Percentiles rank a stretch among this genome's conserved stretches.
Evolutionary conservation across 1,140 invertebrate species (phyloP).

Genomic region (Prorops nasuta): DNA sequence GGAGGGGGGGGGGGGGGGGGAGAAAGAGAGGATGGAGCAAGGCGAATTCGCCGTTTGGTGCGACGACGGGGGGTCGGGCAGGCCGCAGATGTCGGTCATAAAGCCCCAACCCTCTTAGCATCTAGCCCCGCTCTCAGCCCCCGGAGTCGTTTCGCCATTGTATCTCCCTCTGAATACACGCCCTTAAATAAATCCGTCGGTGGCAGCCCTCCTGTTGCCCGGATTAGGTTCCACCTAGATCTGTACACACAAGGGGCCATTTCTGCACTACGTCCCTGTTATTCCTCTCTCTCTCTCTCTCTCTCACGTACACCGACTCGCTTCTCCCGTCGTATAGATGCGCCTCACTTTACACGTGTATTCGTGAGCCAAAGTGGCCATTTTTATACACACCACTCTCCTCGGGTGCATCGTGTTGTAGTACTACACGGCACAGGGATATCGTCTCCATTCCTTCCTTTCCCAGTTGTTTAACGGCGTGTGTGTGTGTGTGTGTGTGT

Average conservation of each 20-base stretch:
- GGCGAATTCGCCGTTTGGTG: slow-evolving; percentile 49
- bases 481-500: too few relatives aligned
- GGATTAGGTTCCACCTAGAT: slow-evolving; percentile 25
- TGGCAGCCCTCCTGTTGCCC: slow-evolving; percentile 9
- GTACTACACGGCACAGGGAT: too few relatives aligned
- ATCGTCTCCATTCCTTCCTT: too few relatives aligned
- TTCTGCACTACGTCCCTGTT: slow-evolving; percentile 1
- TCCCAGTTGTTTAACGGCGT: too few relatives aligned
- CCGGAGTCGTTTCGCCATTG: slow-evolving; percentile 34
- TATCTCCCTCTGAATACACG: slow-evolving; percentile 47
- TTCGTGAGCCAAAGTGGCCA: too few relatives aligned
- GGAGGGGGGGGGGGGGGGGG: too few relatives aligned
- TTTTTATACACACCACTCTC: too few relatives aligned
- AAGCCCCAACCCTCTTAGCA: slow-evolving; percentile 28
- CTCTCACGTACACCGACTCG: not conserved
- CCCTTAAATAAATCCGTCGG: slow-evolving; percentile 55
- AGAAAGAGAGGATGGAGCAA: too few relatives aligned
- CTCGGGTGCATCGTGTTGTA: too few relatives aligned
- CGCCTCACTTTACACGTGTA: too few relatives aligned
- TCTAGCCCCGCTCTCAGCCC: not conserved
- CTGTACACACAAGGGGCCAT: slow-evolving; percentile 10
- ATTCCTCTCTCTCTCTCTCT: not conserved
- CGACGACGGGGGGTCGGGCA: slow-evolving; percentile 51
- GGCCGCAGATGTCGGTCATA: slow-evolving; percentile 54
- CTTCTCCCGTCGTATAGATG: not conserved